Evolutionary conservation across 2,113 vertebrate species (phyloP).

Genomic region (Oreochromis spilurus): DNA sequence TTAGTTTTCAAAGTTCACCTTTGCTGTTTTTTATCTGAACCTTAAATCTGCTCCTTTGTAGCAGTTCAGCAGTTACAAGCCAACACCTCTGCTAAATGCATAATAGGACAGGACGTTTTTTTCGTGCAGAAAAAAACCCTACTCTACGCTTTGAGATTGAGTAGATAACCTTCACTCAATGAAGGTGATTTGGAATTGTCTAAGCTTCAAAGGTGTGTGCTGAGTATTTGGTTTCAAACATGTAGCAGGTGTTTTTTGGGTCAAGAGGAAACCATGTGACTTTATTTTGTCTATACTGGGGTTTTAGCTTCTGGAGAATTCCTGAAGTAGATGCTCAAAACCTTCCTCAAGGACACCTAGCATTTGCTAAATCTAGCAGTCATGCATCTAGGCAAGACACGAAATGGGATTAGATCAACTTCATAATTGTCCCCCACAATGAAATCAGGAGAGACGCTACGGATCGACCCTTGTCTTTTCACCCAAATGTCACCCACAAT

Average conservation of each 20-base stretch:
- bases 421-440: background rate
- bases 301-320: background rate
- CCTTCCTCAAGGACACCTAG: background rate
- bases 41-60: background rate
- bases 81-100: background rate
- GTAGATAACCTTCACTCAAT: slow-evolving; percentile 31
- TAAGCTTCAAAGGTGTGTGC: slow-evolving; percentile 4
- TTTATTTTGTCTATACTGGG: background rate
- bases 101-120: background rate
- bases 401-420: slow-evolving; percentile 12
- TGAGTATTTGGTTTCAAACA: background rate
- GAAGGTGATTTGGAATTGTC: background rate
- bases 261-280: background rate
- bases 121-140: rapidly evolving
- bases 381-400: background rate
- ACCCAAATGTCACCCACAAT: slow-evolving; percentile 16
- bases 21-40: background rate
- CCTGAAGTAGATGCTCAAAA: background rate
- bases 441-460: background rate
- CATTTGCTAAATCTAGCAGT: background rate
- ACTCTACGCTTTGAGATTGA: background rate
- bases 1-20: background rate
- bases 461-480: background rate
- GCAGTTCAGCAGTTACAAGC: background rate
- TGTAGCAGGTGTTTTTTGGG: background rate